A percentile compares a stretch with the other conserved stretches of the same genome.
Evolutionary conservation across 2,113 vertebrate genomes (phyloP).

Genomic region (Pachyramphus minor): DNA sequence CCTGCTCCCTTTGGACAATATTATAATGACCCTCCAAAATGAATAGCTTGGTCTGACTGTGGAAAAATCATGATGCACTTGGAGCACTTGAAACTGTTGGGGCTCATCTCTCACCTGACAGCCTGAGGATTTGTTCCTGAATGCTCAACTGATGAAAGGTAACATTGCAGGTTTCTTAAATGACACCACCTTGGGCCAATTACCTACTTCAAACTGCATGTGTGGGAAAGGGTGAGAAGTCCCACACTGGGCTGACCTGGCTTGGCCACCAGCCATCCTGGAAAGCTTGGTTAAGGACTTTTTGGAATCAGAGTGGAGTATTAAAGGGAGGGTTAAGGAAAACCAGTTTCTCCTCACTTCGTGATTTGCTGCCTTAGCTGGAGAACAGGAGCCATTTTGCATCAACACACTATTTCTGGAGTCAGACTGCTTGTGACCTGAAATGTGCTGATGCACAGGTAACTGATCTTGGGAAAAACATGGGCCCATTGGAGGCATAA

Average conservation of each 20-base stretch:
- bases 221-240: neutral
- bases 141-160: neutral
- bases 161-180: neutral
- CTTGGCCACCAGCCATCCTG: neutral
- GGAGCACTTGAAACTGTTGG: neutral
- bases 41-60: neutral
- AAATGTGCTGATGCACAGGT: neutral
- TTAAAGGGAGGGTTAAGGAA: neutral
- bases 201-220: neutral
- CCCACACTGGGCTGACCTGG: neutral
- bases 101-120: neutral
- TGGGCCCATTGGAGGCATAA: neutral
- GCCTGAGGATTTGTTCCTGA: neutral
- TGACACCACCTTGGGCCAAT: neutral
- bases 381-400: neutral
- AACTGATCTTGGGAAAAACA: neutral
- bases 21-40: neutral
- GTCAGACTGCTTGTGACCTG: neutral
- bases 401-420: neutral
- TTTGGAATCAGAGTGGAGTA: neutral
- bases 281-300: neutral
- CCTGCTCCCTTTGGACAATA: neutral
- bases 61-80: neutral
- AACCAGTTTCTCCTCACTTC: neutral
- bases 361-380: neutral